Evolutionary conservation across 1,140 invertebrate species (phyloP).

Genomic region (Pseudachorutes palmiensis): DNA sequence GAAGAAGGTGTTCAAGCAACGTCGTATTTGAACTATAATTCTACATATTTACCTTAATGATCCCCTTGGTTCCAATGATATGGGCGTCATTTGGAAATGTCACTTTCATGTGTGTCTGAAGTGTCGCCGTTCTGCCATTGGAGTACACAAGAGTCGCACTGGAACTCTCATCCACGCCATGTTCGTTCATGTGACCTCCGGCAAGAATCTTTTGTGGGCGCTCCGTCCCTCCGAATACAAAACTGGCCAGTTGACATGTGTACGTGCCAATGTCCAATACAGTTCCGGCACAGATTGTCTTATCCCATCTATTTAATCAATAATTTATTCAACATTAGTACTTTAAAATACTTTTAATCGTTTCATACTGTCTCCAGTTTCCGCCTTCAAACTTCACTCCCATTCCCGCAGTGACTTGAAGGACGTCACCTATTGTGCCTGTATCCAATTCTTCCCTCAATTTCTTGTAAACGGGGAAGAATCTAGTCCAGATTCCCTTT

Average conservation of each 20-base stretch:
- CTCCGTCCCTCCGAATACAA: slow-evolving; percentile 59
- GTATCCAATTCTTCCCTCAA: too few species aligned
- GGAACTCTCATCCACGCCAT: slow-evolving; percentile 58
- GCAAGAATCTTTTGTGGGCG: slow-evolving; percentile 44
- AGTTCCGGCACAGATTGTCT: slow-evolving; percentile 62
- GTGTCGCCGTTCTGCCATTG: slow-evolving; percentile 53
- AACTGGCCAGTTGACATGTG: slow-evolving; percentile 60
- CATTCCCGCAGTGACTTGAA: too few species aligned
- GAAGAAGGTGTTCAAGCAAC: background rate
- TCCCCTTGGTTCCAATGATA: slow-evolving; percentile 59
- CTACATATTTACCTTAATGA: slow-evolving; percentile 53
- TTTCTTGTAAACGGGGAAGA: too few species aligned
- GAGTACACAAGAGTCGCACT: slow-evolving; percentile 55
- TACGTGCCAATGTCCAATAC: slow-evolving; percentile 77
- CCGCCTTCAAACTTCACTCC: too few species aligned
- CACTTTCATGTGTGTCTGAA: slow-evolving; percentile 49
- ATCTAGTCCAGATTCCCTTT: too few species aligned
- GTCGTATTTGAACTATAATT: too few species aligned
- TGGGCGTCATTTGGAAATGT: slow-evolving; percentile 55
- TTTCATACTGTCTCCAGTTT: too few species aligned
- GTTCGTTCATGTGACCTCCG: slow-evolving; percentile 55
- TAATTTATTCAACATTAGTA: too few species aligned
- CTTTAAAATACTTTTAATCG: too few species aligned
- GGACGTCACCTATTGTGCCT: too few species aligned
- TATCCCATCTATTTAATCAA: too few species aligned